These are phyloP conservation scores for Carcina quercana DNA, from an alignment of 2,888 invertebrate species.

Conservation along the genomic window DNA sequence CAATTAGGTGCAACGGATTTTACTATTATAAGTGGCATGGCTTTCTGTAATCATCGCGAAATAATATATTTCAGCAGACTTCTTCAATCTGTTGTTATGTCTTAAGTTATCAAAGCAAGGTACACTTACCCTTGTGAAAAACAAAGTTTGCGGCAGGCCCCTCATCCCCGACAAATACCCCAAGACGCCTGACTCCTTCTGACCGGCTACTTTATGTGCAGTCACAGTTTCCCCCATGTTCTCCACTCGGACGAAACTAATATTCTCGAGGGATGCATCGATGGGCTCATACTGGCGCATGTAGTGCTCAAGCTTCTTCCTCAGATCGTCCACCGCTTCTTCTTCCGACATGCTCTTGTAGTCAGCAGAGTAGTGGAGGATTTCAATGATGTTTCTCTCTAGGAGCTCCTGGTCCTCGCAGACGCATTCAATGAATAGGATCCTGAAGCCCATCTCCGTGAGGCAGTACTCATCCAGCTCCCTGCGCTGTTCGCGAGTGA, in stretches of 20 bases:
- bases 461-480: conserved; percentile 83
- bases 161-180: conserved; percentile 92
- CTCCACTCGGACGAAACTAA: conserved; percentile 64
- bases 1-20: too few relatives aligned
- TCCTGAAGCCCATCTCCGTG: conserved; percentile 83
- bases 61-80: too few relatives aligned
- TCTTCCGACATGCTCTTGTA: conserved; percentile 87
- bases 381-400: conserved; percentile 76
- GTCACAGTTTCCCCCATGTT: conserved; percentile 79
- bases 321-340: conserved; percentile 86
- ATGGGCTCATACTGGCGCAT: conserved; percentile 87
- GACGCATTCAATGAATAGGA: conserved; percentile 94
- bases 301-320: conserved; percentile 89
- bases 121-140: conserved; percentile 87
- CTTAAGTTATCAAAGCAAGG: background rate
- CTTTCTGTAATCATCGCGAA: too few relatives aligned
- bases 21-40: too few relatives aligned
- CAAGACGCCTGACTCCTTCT: conserved; percentile 88
- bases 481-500: conserved; percentile 86
- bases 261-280: conserved; percentile 74
- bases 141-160: conserved; percentile 88
- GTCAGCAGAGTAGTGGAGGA: conserved; percentile 90
- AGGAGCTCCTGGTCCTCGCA: conserved; percentile 82
- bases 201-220: conserved; percentile 82
- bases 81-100: too few relatives aligned